Evolutionary conservation across 2,888 invertebrate species (phyloP).

Genomic region (Oligia fasciuncula): DNA sequence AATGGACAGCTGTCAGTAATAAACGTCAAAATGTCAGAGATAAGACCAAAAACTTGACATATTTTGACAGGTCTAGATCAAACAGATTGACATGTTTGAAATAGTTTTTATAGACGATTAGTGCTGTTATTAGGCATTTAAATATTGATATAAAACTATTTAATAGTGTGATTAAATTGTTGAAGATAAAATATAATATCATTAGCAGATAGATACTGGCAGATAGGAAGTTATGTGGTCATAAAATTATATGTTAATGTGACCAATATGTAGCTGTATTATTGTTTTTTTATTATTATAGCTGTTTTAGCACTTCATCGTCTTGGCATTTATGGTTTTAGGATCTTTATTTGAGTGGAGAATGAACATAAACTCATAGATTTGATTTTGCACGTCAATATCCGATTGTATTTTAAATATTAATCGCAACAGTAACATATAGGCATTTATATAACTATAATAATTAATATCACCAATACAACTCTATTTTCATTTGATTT

Average conservation of each 20-base stretch:
- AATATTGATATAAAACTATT: not conserved
- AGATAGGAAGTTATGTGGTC: not conserved
- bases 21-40: constrained; percentile 10
- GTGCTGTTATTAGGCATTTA: not conserved
- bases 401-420: not conserved
- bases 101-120: not conserved
- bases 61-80: constrained; percentile 22
- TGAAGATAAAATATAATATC: constrained; percentile 10
- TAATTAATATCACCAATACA: not conserved
- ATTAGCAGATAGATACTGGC: not conserved
- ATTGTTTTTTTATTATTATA: not conserved
- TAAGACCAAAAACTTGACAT: not conserved
- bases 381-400: not conserved
- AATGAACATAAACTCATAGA: not conserved
- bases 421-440: no score
- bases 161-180: constrained; percentile 3
- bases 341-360: not conserved
- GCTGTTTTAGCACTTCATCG: not conserved
- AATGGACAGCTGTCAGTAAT: not conserved
- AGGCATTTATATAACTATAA: no score
- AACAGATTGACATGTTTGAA: not conserved
- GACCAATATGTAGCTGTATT: constrained; percentile 4
- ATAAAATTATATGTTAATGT: constrained; percentile 24
- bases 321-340: constrained; percentile 8
- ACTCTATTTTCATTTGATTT: not conserved